Percentiles rank a stretch among this genome's conserved stretches.
Evolutionary conservation across 1,140 invertebrate species (phyloP).

Genomic region (Zaprionus africanus): DNA sequence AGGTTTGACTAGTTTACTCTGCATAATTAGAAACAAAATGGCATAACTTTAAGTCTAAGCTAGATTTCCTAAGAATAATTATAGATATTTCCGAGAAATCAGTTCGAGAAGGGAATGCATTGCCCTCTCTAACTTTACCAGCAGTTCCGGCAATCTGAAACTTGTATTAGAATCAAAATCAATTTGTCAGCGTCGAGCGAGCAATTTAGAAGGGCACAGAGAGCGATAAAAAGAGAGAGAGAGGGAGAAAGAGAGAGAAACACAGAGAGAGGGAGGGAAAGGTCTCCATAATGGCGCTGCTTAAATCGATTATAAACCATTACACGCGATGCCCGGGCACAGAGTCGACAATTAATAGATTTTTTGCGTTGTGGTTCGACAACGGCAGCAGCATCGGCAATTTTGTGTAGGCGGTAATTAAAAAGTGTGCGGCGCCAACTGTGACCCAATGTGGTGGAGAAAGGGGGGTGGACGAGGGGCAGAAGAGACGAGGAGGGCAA

Average conservation of each 20-base stretch:
- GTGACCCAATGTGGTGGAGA: slow-evolving; percentile 40
- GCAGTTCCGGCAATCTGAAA: neutral
- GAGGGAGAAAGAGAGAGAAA: neutral
- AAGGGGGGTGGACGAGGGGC: neutral
- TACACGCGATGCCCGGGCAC: slow-evolving; percentile 57
- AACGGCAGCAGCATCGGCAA: slow-evolving; percentile 54
- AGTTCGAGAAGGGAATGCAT: too few relatives aligned
- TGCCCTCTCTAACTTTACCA: too few relatives aligned
- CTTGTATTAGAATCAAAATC: neutral
- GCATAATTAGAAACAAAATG: too few relatives aligned
- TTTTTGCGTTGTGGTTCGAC: slow-evolving; percentile 39
- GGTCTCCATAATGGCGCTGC: slow-evolving; percentile 62
- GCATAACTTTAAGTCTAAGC: too few relatives aligned
- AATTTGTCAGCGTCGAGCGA: slow-evolving; percentile 66
- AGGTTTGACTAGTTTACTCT: too few relatives aligned
- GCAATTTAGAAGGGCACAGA: slow-evolving; percentile 52
- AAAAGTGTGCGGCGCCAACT: slow-evolving; percentile 79
- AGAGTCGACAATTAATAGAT: slow-evolving; percentile 71
- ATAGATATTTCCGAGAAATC: too few relatives aligned
- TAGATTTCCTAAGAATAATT: too few relatives aligned
- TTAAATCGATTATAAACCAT: slow-evolving; percentile 79
- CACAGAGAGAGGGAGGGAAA: neutral
- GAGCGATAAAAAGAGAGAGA: neutral
- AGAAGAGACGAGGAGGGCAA: slow-evolving; percentile 7
- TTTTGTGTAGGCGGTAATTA: slow-evolving; percentile 77